A percentile compares a stretch with the other conserved stretches of the same genome.
Conservation (phyloP, 2,113 vertebrate species). For the Atractosteus spatula region DNA sequence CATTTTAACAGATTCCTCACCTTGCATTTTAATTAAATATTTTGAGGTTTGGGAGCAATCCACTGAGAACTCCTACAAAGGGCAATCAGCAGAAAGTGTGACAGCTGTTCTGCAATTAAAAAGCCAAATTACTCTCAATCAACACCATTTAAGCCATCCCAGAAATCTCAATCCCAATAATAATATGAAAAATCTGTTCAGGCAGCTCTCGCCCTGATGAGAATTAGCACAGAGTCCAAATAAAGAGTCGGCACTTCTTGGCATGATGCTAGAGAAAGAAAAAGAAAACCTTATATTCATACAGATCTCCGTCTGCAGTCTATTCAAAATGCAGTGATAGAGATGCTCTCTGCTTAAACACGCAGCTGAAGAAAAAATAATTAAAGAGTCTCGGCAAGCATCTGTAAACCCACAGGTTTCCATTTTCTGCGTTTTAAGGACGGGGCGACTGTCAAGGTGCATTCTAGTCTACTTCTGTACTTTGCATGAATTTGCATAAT, state of each 20-base stretch:
- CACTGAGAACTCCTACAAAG: constrained; percentile 65
- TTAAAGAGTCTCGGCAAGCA: too few species aligned
- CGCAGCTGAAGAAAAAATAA: too few species aligned
- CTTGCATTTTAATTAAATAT: constrained; percentile 59
- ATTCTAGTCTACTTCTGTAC: too few species aligned
- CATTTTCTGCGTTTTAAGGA: too few species aligned
- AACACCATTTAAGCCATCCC: constrained; percentile 68
- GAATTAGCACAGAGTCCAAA: constrained; percentile 60
- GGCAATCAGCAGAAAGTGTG: constrained; percentile 65
- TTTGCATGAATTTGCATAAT: too few species aligned
- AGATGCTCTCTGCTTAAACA: too few species aligned
- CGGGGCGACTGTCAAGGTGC: too few species aligned
- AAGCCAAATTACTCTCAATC: constrained; percentile 74
- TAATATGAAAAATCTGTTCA: constrained; percentile 65
- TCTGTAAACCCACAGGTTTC: too few species aligned
- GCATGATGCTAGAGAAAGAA: too few species aligned
- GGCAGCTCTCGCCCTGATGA: constrained; percentile 65
- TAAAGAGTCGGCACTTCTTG: constrained; percentile 40
- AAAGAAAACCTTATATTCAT: too few species aligned
- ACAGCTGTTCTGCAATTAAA: constrained; percentile 73
- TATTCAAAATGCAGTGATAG: too few species aligned
- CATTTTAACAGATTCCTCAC: constrained; percentile 36
- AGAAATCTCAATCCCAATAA: constrained; percentile 65
- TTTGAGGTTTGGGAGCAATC: constrained; percentile 61
- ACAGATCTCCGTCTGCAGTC: too few species aligned